These are phyloP conservation scores for Misgurnus mizolepis DNA, from an alignment of 2,113 vertebrate genomes.

Conservation along the genomic window DNA sequence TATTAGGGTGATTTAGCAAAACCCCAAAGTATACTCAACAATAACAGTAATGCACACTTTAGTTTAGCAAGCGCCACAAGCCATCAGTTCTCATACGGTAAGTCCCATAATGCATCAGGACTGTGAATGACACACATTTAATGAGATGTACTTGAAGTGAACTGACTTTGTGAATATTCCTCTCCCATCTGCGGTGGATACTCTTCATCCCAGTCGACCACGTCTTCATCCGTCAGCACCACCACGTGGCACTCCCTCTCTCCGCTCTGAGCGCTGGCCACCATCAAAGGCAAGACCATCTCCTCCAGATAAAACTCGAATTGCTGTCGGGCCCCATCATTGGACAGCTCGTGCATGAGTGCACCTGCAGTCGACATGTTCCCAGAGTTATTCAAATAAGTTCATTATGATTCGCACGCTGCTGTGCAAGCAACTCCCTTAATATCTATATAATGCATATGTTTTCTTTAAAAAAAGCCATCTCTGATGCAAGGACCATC, in stretches of 20 bases:
- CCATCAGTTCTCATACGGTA: not conserved
- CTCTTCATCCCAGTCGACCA: slow-evolving; percentile 96
- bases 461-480: not conserved
- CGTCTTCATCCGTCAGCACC: slow-evolving; percentile 91
- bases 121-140: not conserved
- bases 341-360: slow-evolving; percentile 92
- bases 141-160: not conserved
- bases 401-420: not conserved
- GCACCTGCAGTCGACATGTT: slow-evolving; percentile 75
- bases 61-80: not conserved
- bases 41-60: not conserved
- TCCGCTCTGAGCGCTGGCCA: slow-evolving; percentile 89
- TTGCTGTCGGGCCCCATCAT: slow-evolving; percentile 91
- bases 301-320: slow-evolving; percentile 94
- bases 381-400: not conserved
- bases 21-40: not conserved
- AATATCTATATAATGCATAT: not conserved
- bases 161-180: slow-evolving; percentile 90
- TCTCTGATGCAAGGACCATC: not conserved
- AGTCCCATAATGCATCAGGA: not conserved
- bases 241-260: slow-evolving; percentile 94
- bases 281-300: slow-evolving; percentile 93
- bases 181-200: slow-evolving; percentile 95
- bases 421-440: not conserved
- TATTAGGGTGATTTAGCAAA: no score